Base-by-base conservation (phyloP, 2,797 vertebrate species). In the Cercopithecus hamlyni region DNA sequence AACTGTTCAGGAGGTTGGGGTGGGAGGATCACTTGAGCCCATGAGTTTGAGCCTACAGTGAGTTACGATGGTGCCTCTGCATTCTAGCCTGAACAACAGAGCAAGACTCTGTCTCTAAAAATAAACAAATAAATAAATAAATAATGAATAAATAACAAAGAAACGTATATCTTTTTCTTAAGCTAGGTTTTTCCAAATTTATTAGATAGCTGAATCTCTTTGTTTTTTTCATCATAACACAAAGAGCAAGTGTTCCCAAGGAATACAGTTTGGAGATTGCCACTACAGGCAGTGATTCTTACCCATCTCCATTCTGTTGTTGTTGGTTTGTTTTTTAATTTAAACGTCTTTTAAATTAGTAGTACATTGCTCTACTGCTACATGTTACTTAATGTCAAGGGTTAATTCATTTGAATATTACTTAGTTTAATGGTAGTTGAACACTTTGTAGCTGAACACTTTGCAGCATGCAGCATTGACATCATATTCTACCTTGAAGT, bases 361-460 rank as follows among this genome's bases (percentile, higher is more conserved):
- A n/a, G n/a, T n/a, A n/a, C n/a, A 76, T 82, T 85, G 58, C 33
- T 93, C 58, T 93, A 15, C 4, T 95, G 33, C 91, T 91, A 39
- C 22, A n/a, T 92, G 97, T 85, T 95, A 64, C n/a, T 73, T 43
- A 89, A 11, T 86, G 22, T 64, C 24, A 84, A 81, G 36, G 30
- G 24, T 55, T 94, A 76, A 57, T 83, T 94, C 55, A 90, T 88
- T 87, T 95, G 89, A 96, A 84, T 91, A 75, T 82, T 88, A 95
- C 26, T 91, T 93, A 70, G 36, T 73, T 77, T 83, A 48, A 33
- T 85, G 7, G 17, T 81, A 50, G 15, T 50, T 50, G 48, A 50
- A 48, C 48, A 48, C 30, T 86, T 7, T 91, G 2, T 88, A 77
- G 26, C 55, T 83, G 14, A 61, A 27, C 8, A 11, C 20, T 72